Percentiles rank a stretch among this genome's conserved stretches.
These are phyloP conservation scores for Thymelicus sylvestris DNA, from an alignment of 2,888 invertebrate genomes.

Conservation along the genomic window DNA sequence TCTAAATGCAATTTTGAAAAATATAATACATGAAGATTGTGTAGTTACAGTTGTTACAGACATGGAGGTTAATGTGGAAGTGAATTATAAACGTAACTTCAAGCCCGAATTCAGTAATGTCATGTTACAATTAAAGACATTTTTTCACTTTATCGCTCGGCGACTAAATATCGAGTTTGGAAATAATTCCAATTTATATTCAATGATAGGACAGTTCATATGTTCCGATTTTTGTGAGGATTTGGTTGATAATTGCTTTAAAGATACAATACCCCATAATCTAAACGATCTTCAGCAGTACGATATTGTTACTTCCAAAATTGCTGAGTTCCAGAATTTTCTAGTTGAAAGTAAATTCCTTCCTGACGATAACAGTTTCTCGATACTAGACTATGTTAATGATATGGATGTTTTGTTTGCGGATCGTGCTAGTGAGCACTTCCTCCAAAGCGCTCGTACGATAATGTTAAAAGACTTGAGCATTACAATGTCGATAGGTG, in stretches of 20 bases:
- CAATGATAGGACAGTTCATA: conserved; percentile 83
- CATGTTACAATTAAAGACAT: conserved; percentile 80
- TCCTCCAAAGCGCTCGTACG: conserved; percentile 87
- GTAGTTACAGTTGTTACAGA: conserved; percentile 71
- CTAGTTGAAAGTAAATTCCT: conserved; percentile 86
- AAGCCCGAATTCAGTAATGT: conserved; percentile 81
- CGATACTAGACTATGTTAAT: conserved; percentile 88
- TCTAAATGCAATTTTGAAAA: conserved; percentile 82
- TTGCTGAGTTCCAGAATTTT: conserved; percentile 87
- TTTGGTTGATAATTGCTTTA: conserved; percentile 89
- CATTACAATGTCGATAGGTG: conserved; percentile 86
- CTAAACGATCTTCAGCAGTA: conserved; percentile 89
- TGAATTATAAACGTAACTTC: conserved; percentile 68
- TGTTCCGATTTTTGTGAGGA: conserved; percentile 85
- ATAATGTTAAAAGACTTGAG: conserved; percentile 94
- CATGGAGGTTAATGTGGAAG: conserved; percentile 60
- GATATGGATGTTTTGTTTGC: conserved; percentile 91
- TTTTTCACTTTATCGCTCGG: conserved; percentile 85
- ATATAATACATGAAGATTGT: conserved; percentile 81
- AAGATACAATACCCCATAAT: conserved; percentile 90
- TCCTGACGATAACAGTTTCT: conserved; percentile 73
- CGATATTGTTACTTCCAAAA: conserved; percentile 85
- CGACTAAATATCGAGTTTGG: conserved; percentile 79
- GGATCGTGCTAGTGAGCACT: conserved; percentile 89
- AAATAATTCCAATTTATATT: conserved; percentile 76